Percentiles rank a stretch among this genome's conserved stretches.
Conservation (phyloP, 2,888 invertebrate genomes). For the Metallyticus violacea region DNA sequence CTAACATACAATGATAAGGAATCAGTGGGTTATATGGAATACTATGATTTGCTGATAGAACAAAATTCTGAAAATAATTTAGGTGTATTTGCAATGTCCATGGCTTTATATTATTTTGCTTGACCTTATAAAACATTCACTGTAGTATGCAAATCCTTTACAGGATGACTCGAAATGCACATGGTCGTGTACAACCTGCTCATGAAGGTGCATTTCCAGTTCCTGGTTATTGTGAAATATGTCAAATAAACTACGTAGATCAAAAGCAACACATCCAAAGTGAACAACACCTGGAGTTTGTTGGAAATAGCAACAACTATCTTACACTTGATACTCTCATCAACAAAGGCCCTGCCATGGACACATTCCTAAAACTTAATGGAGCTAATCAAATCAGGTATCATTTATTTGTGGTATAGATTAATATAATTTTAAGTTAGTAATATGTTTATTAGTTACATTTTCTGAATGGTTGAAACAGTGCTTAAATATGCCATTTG, state of each 20-base stretch:
- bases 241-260: conserved; percentile 70
- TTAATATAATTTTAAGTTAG: no score
- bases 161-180: conserved; percentile 29
- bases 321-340: conserved; percentile 71
- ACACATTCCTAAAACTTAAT: conserved; percentile 59
- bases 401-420: not conserved
- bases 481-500: no score
- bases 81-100: no score
- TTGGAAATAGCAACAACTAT: conserved; percentile 71
- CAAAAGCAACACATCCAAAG: conserved; percentile 69
- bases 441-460: no score
- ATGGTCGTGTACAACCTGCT: not conserved
- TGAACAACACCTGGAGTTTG: conserved; percentile 70
- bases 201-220: conserved; percentile 31
- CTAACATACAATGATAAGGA: no score
- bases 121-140: no score
- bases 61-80: not conserved
- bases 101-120: no score
- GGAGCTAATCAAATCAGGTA: conserved; percentile 21
- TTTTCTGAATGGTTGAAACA: no score
- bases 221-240: conserved; percentile 76
- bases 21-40: no score
- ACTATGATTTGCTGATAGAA: no score
- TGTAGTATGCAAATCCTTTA: no score
- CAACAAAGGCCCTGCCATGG: conserved; percentile 62